phyloP scores from a whole-genome alignment of 2,797 vertebrate genomes.

The Spheniscus humboldti region DNA sequence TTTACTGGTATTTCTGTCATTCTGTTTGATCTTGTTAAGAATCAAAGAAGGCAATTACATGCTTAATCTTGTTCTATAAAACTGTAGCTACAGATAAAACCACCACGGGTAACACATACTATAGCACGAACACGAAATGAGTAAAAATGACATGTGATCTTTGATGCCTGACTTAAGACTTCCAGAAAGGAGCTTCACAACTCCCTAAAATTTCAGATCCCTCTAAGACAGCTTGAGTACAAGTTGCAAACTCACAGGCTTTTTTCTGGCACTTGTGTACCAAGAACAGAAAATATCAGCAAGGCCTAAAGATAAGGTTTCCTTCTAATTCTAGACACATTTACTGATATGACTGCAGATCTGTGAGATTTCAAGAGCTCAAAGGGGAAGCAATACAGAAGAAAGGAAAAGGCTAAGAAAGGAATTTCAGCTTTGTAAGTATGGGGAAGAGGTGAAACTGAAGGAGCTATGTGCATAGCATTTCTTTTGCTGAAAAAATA shows the following conservation, averaged over 20 bases:
- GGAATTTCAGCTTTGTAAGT: not conserved
- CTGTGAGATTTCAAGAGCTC: not conserved
- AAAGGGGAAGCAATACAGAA: not conserved
- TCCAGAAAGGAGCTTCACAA: constrained; percentile 2
- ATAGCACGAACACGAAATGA: not conserved
- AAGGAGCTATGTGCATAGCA: not conserved
- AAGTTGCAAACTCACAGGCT: not conserved
- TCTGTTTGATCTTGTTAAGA: constrained; percentile 24
- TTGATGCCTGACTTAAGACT: not conserved
- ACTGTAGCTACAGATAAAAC: constrained; percentile 35
- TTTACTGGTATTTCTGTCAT: not conserved
- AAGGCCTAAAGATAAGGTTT: not conserved
- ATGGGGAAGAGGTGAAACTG: not conserved
- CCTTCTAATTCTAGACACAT: not conserved
- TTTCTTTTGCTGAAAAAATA: not conserved
- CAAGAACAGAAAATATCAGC: not conserved
- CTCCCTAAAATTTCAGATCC: not conserved
- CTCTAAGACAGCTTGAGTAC: not conserved
- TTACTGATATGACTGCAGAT: not conserved
- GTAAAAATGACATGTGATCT: not conserved
- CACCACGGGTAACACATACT: not conserved
- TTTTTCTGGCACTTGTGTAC: not conserved
- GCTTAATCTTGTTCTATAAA: constrained; percentile 21
- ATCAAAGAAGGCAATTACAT: constrained; percentile 44
- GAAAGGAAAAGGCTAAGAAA: not conserved